Evolutionary conservation across 1,140 invertebrate genomes (phyloP).

Genomic region (Nasonia giraulti): DNA sequence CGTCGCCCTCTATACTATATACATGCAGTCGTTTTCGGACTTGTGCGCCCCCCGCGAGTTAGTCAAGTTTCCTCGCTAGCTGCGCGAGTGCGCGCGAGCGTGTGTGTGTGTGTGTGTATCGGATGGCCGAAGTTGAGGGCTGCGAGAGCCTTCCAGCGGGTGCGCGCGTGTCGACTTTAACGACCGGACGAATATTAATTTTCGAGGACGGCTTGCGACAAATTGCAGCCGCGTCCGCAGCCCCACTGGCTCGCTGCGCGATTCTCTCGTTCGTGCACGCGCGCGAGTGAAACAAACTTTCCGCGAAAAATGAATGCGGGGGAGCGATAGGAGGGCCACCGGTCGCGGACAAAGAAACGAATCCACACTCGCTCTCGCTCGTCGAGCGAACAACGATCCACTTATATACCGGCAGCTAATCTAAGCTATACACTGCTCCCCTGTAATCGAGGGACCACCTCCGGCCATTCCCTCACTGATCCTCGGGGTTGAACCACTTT

Average conservation of each 20-base stretch:
- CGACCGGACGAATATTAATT: slow-evolving; percentile 32
- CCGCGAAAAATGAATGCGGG: too few species aligned
- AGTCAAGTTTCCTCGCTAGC: slow-evolving; percentile 23
- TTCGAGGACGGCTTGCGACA: neutral
- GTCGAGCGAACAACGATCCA: too few species aligned
- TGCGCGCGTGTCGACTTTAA: neutral
- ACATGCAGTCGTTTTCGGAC: too few species aligned
- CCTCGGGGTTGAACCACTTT: neutral
- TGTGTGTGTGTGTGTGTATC: neutral
- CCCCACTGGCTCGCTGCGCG: too few species aligned
- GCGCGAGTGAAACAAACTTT: too few species aligned
- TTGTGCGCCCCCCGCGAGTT: slow-evolving; percentile 9
- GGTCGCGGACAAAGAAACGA: too few species aligned
- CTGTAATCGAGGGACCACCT: neutral
- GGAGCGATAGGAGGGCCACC: too few species aligned
- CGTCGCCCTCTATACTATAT: neutral
- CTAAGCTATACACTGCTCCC: too few species aligned
- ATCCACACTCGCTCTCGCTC: too few species aligned
- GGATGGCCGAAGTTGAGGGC: neutral
- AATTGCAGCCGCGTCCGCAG: neutral
- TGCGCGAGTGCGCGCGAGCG: too few species aligned
- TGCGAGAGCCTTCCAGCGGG: neutral
- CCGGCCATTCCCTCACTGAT: neutral
- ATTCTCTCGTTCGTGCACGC: too few species aligned
- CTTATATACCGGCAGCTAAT: too few species aligned